Base-by-base conservation (phyloP, 1,140 invertebrate species). In the Dendroctonus valens region DNA sequence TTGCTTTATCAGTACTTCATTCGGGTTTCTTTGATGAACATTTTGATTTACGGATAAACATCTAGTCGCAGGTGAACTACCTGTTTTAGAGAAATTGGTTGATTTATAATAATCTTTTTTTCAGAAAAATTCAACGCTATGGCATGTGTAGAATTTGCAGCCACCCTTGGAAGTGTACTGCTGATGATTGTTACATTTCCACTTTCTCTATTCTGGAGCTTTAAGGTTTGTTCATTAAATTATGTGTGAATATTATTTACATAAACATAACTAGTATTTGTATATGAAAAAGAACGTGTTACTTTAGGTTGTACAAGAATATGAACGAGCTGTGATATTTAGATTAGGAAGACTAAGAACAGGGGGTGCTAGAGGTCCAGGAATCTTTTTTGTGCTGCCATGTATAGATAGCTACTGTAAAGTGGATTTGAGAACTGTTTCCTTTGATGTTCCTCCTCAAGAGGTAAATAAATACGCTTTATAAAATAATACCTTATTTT, bases 331-430 rank as follows among this genome's bases (percentile, higher is more conserved):
- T 2, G 87, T 92, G 4, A 89, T 92, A 68, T 89, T 93, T 73
- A 80, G 89, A 12, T 81, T 92, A 67, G 90, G 89, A 40, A 80
- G 88, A 68, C 75, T 92, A 11, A 78, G 86, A 59, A 76, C 79
- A 37, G 89, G 90, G 41, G 90, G 86, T 5, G 88, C 91, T 8
- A 83, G 85, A 74, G 91, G 91, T 15, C 92, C 90, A 49, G 92
- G 91, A 14, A 86, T 92, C 14, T 96, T 97, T 75, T 96, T 96
- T 76, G 86, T 96, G 7, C 81, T 96, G 50, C 93, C 94, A 1
- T 97, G 94, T 76, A 89, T 97, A 63, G 94, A 97, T 75, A 91
- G 88, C 39, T 96, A 94, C 74, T 87, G 89, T 48, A 93, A 92
- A 78, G 91, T 93, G 6, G 93, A 97, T 76, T 79, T 96, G 52